Conservation (phyloP, 2,888 invertebrate genomes). For the Tuta absoluta region DNA sequence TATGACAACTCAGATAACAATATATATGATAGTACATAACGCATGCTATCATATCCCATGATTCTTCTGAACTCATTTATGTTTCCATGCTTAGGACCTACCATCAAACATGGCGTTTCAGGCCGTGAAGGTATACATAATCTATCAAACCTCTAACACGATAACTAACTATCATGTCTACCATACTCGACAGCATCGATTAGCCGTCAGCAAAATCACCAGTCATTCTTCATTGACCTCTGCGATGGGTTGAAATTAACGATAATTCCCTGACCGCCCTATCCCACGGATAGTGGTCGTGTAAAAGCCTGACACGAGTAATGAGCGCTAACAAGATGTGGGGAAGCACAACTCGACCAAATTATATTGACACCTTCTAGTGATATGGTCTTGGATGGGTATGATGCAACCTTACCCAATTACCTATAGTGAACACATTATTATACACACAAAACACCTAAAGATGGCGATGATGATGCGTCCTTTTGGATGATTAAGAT, state of each 20-base stretch:
- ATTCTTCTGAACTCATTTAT: too few relatives aligned
- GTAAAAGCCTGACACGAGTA: constrained; percentile 28
- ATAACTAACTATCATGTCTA: constrained; percentile 11
- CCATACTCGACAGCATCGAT: neutral
- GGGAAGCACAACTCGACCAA: constrained; percentile 9
- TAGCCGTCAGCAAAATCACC: constrained; percentile 8
- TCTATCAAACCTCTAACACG: neutral
- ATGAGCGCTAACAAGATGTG: constrained; percentile 39
- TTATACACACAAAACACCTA: too few relatives aligned
- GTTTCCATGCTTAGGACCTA: too few relatives aligned
- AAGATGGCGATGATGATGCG: too few relatives aligned
- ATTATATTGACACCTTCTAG: neutral
- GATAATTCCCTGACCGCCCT: constrained; percentile 12
- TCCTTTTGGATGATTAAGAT: too few relatives aligned
- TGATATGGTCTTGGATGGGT: constrained; percentile 25
- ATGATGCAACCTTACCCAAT: neutral
- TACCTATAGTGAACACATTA: too few relatives aligned
- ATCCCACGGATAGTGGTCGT: constrained; percentile 6
- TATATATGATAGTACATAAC: too few relatives aligned
- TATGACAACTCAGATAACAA: too few relatives aligned
- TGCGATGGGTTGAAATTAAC: constrained; percentile 15
- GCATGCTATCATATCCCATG: too few relatives aligned
- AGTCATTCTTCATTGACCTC: constrained; percentile 16
- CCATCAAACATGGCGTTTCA: too few relatives aligned
- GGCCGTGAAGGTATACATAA: constrained; percentile 2